Base-by-base conservation (phyloP, 2,888 invertebrate species). In the Muscina levida region DNA sequence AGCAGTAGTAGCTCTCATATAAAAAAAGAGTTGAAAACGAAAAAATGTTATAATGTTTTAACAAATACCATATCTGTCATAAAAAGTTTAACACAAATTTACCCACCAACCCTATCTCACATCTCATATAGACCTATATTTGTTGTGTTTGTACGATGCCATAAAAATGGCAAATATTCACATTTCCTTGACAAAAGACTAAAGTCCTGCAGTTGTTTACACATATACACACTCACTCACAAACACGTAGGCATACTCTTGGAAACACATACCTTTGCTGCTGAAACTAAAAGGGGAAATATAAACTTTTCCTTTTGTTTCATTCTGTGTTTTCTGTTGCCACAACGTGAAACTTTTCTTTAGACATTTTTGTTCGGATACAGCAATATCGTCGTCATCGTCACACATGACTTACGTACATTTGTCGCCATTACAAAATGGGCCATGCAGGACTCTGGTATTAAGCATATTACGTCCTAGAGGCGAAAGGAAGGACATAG, bases 291-390 rank as follows among this genome's bases (percentile, higher is more conserved):
- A 77, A 42, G n/a, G 31, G 26, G 26, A 31, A 37, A 72, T 71
- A 72, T 26, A 70, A 78, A 39, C 46, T 78, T 51, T 72, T 57
- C 11, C 15, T 57, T 78, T 67, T 72, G 42, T 74, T 62, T 26
- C 31, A n/a, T 15, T 24, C 13, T 17, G 6, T 37, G 17, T 59
- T 62, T 11, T 62, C 1, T n/a, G 62, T 22, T 62, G 62, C 22
- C 37, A 68, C 42, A 68, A 53, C 53, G 53, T 68, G 17, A 26
- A 73, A 74, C 26, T 56, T 78, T 66, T 59, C 11, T 17, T 51
- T 46, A 31, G 31, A 8, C 4, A 8, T 31, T 31, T 31, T n/a
- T n/a, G n/a, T n/a, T n/a, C n/a, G n/a, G n/a, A n/a, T n/a, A n/a
- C n/a, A n/a, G n/a, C 31, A 31, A 5, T 8, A 8, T 8, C 31